Conservation (phyloP, 2,797 vertebrate species). For the Falco peregrinus region DNA sequence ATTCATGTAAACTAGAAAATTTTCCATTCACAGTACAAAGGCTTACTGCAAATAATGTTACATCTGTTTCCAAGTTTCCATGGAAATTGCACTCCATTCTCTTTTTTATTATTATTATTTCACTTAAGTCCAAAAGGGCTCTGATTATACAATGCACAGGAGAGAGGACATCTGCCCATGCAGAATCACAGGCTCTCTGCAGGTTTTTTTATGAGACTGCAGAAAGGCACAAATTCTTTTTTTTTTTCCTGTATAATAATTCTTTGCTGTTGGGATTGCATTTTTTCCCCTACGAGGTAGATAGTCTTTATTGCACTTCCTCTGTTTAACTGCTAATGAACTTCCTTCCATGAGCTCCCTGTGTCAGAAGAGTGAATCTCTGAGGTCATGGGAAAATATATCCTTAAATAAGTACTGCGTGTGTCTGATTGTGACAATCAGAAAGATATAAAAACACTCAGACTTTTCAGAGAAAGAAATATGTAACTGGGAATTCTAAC, state of each 20-base stretch:
- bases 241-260: not conserved
- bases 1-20: slow-evolving; percentile 47
- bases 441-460: not conserved
- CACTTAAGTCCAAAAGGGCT: slow-evolving; percentile 16
- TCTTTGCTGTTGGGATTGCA: not conserved
- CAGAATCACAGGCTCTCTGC: not conserved
- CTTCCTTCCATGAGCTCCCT: not conserved
- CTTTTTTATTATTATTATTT: slow-evolving; percentile 12
- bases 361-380: not conserved
- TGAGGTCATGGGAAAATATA: slow-evolving; percentile 44
- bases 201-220: not conserved
- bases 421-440: not conserved
- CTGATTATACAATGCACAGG: not conserved
- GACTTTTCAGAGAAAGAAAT: not conserved
- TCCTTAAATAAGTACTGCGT: not conserved
- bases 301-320: slow-evolving; percentile 14
- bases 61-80: slow-evolving; percentile 59
- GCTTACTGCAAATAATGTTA: slow-evolving; percentile 13
- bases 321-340: not conserved
- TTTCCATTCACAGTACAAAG: slow-evolving; percentile 38
- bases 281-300: not conserved
- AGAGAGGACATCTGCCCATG: not conserved
- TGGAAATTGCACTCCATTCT: slow-evolving; percentile 41
- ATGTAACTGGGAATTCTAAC: not conserved
- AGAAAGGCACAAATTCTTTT: not conserved